A percentile compares a stretch with the other conserved stretches of the same genome.
Conservation (phyloP, 1,140 invertebrate species). For the Brachionus manjavacas region DNA sequence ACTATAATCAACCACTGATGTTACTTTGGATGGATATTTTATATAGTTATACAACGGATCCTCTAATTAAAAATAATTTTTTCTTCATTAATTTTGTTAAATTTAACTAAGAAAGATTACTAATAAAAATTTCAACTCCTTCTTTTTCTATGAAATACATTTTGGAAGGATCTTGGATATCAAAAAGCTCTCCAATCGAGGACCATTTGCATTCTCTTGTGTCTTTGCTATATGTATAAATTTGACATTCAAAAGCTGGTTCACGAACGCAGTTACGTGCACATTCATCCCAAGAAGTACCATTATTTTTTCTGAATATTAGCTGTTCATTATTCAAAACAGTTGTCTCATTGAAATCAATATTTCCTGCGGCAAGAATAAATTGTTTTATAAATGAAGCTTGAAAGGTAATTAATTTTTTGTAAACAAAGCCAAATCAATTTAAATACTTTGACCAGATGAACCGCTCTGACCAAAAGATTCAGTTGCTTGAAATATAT, state of each 20-base stretch:
- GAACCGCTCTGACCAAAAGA: neutral
- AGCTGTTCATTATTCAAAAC: neutral
- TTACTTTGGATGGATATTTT: constrained; percentile 40
- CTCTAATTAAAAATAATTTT: neutral
- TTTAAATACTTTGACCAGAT: neutral
- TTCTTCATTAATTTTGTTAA: neutral
- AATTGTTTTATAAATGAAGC: constrained; percentile 14
- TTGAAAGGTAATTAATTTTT: neutral
- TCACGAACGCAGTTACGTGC: constrained; percentile 4
- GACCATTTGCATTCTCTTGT: constrained; percentile 22
- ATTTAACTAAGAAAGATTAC: neutral
- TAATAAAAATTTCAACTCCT: constrained; percentile 1
- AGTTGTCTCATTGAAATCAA: constrained; percentile 3
- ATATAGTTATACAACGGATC: constrained; percentile 22
- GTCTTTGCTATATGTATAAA: neutral
- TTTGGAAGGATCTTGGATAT: neutral
- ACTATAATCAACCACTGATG: constrained; percentile 20
- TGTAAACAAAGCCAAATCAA: neutral
- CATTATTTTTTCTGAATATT: neutral
- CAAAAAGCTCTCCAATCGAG: neutral
- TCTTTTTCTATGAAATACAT: neutral
- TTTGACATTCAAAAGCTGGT: constrained; percentile 27
- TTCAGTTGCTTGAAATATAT: constrained; percentile 17
- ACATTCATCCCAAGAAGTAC: neutral
- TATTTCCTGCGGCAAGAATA: neutral